These are phyloP conservation scores for Pocillopora damicornis DNA, from an alignment of 64 coral and sea anemone species.

Conservation along the genomic window DNA sequence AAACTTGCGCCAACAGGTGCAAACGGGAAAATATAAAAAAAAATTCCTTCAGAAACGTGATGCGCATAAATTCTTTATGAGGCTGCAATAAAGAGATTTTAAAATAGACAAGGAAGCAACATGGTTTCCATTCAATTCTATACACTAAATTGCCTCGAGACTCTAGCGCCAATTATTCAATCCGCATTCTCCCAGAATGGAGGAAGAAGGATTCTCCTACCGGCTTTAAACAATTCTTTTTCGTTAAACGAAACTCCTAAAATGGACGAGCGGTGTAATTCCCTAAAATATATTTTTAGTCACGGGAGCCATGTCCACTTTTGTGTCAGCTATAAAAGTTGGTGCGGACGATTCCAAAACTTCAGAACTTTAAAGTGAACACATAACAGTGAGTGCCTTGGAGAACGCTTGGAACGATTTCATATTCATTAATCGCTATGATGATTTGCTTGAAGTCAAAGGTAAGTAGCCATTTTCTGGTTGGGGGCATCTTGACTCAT, in stretches of 20 bases:
- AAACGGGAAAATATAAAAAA: no score
- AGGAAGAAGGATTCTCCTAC: not conserved
- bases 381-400: not conserved
- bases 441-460: not conserved
- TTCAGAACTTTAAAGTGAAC: not conserved
- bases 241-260: not conserved
- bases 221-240: not conserved
- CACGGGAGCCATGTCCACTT: not conserved
- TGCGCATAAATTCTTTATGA: no score
- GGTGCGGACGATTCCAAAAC: not conserved
- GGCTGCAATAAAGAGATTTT: not conserved
- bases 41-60: no score
- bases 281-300: not conserved
- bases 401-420: not conserved
- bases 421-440: not conserved
- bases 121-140: not conserved
- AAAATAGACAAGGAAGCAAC: not conserved
- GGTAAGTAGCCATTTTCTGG: not conserved
- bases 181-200: constrained; percentile 15
- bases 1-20: no score
- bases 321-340: constrained; percentile 6
- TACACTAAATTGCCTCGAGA: not conserved
- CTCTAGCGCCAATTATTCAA: not conserved
- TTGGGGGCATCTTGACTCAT: no score
- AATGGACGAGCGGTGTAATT: constrained; percentile 16